Conservation (phyloP, 1,140 invertebrate species). For the Penaeus japonicus region DNA sequence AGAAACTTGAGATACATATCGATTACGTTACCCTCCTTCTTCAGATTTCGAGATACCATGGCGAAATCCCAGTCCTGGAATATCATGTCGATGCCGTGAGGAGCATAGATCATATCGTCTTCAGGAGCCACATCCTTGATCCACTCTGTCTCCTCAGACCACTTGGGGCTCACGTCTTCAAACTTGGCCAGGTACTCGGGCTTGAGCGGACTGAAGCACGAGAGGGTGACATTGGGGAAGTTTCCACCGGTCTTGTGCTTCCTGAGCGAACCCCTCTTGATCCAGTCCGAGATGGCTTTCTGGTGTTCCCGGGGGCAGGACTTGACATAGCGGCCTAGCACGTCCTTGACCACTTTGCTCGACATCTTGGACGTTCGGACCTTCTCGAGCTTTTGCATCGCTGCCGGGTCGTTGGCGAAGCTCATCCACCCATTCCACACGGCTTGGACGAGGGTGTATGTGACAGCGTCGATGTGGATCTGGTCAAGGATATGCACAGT, state of each 20-base stretch:
- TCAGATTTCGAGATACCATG: background rate
- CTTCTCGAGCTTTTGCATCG: constrained; percentile 43
- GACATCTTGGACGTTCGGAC: constrained; percentile 21
- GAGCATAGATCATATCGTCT: constrained; percentile 48
- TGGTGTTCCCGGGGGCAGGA: constrained; percentile 44
- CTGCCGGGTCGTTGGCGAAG: constrained; percentile 41
- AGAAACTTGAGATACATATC: constrained; percentile 44
- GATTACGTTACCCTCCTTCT: background rate
- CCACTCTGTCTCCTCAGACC: constrained; percentile 46
- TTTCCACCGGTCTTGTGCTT: background rate
- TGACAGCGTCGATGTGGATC: constrained; percentile 19
- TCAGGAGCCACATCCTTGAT: background rate
- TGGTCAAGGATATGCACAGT: background rate
- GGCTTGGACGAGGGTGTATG: constrained; percentile 22
- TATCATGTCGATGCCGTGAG: constrained; percentile 50
- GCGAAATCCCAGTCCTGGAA: constrained; percentile 50
- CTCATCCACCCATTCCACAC: constrained; percentile 52
- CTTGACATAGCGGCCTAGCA: constrained; percentile 35
- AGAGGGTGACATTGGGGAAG: constrained; percentile 46
- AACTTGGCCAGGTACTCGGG: constrained; percentile 29
- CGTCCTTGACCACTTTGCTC: constrained; percentile 25
- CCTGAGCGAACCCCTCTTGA: constrained; percentile 35
- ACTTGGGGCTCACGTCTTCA: constrained; percentile 34
- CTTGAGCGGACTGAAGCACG: constrained; percentile 39
- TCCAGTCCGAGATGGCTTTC: constrained; percentile 28